phyloP scores from a whole-genome alignment of 2,888 invertebrate genomes.

The Oegoconia quadripuncta region DNA sequence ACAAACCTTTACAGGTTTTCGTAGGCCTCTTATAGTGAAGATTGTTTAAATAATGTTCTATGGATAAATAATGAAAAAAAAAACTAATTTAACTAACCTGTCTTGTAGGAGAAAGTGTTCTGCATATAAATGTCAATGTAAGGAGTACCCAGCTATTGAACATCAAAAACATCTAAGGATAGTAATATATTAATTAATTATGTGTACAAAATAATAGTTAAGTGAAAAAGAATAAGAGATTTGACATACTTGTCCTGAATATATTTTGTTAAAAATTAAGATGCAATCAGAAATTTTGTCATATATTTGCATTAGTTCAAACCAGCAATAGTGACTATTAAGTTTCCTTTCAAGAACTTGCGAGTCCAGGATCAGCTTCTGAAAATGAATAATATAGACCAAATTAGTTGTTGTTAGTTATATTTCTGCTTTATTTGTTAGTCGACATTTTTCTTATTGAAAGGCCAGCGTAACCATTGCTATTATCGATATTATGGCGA shows the following conservation, averaged over 20 bases:
- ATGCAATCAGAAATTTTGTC: constrained; percentile 51
- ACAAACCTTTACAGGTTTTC: too few relatives aligned
- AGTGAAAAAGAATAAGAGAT: neutral
- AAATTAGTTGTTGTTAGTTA: too few relatives aligned
- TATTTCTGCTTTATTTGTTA: too few relatives aligned
- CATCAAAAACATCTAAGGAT: constrained; percentile 49
- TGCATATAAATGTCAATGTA: constrained; percentile 45
- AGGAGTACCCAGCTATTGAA: constrained; percentile 44
- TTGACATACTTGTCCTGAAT: constrained; percentile 41
- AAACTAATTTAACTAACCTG: constrained; percentile 43
- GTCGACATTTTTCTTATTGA: too few relatives aligned
- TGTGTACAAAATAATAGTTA: neutral
- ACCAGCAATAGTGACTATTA: constrained; percentile 41
- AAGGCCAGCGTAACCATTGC: too few relatives aligned
- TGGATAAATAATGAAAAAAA: too few relatives aligned
- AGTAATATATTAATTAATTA: constrained; percentile 1
- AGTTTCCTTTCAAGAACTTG: constrained; percentile 21
- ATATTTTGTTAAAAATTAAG: constrained; percentile 48
- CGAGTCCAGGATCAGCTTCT: constrained; percentile 28
- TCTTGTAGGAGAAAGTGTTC: constrained; percentile 46
- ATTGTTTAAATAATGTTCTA: too few relatives aligned
- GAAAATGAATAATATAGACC: constrained; percentile 23
- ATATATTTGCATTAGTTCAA: constrained; percentile 59
- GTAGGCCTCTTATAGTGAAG: too few relatives aligned
- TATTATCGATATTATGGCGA: too few relatives aligned